Evolutionary conservation across 2,888 invertebrate species (phyloP), one percentile per base, ranked within the genome.

Genomic region (Drosophila basisetae): DNA sequence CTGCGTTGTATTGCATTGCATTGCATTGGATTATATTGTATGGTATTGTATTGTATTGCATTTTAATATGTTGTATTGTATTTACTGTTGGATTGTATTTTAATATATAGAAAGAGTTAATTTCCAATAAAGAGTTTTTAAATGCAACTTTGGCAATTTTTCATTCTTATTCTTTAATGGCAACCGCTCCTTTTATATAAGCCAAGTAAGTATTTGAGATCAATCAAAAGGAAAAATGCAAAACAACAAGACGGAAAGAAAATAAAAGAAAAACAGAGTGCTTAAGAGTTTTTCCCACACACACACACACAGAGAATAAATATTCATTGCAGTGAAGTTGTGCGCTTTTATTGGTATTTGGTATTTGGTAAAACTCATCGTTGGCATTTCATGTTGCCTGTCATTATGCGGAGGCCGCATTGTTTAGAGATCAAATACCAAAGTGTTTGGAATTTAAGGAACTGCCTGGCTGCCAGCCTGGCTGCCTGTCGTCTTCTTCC

Each of bases 41-140:
- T 70, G 68, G 73, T 68, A 82, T 76, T 67, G 73, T 71, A 81
- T 80, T 89, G 88, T 80, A 91, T 87, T 91, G 84, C 82, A 83
- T 83, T 91, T 84, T 83, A 90, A 86, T 91, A 84, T 88, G 84
- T 84, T 88, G 81, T 86, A 80, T 86, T 89, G 89, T 91, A 90
- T 91, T 91, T 83, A 88, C 84, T 91, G 91, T 91, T 91, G 90
- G 84, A 84, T 86, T 89, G 87, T 89, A 85, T 89, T 89, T 85
- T 82, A 89, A 84, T 84, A 55, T 56, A 85, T 87, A 89, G 84
- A 84, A 82, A 67, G 75, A 80, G 85, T 85, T 85, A 67, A 85
- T 85, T 85, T 85, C 82, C 71, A 85, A 90, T 83, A 91, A 89
- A 85, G 77, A 88, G 84, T 88, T 90, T 90, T 88, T 77, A 82